phyloP scores from a whole-genome alignment of 2,888 invertebrate species.

The Volucella inflata region DNA sequence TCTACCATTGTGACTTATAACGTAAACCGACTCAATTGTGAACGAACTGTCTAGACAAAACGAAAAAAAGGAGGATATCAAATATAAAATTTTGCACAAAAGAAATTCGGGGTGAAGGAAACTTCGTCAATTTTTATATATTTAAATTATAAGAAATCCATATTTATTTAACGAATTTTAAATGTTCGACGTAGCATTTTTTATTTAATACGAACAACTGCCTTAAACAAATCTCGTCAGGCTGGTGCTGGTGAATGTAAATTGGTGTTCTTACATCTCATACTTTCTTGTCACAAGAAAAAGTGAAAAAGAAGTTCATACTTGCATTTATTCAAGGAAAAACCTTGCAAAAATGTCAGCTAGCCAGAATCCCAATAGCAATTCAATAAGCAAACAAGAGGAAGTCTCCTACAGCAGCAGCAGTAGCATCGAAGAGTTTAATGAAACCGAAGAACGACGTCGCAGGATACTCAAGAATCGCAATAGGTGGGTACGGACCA shows the following conservation, averaged over 20 bases:
- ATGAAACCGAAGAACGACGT: conserved; percentile 89
- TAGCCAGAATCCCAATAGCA: conserved; percentile 80
- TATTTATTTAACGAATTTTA: conserved; percentile 36
- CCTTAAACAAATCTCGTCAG: conserved; percentile 57
- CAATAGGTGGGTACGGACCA: conserved; percentile 85
- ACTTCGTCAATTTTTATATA: conserved; percentile 62
- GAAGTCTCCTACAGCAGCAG: conserved; percentile 86
- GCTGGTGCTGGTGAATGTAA: conserved; percentile 75
- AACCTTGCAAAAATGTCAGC: conserved; percentile 80
- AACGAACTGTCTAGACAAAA: conserved; percentile 65
- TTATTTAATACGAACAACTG: conserved; percentile 54
- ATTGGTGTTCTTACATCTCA: conserved; percentile 72
- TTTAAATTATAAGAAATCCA: conserved; percentile 44
- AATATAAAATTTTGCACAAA: conserved; percentile 72
- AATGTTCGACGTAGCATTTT: conserved; percentile 32
- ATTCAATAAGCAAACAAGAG: conserved; percentile 77
- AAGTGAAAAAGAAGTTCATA: conserved; percentile 58
- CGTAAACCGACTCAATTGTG: conserved; percentile 36
- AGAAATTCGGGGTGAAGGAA: conserved; percentile 66
- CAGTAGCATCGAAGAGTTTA: conserved; percentile 93
- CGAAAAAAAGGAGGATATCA: conserved; percentile 46
- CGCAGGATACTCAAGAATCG: conserved; percentile 89
- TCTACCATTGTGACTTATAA: conserved; percentile 27
- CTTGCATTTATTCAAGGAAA: conserved; percentile 31
- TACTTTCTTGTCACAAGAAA: conserved; percentile 66